phyloP scores from a whole-genome alignment of 2,888 invertebrate species.

The Calameuta filiformis region DNA sequence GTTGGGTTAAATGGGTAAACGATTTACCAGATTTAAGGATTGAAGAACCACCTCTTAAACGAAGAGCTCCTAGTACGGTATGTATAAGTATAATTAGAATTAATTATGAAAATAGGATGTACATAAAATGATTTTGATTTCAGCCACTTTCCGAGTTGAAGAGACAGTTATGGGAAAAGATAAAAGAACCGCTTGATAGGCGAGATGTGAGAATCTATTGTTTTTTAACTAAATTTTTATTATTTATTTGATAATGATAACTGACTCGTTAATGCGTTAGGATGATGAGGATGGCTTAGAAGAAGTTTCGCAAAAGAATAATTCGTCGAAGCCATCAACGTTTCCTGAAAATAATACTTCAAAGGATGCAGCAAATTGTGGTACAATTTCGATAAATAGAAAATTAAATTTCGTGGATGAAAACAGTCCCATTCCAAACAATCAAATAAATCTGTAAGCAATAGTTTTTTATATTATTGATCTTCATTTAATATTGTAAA shows the following conservation, averaged over 20 bases:
- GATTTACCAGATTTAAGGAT: slow-evolving; percentile 64
- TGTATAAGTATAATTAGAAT: slow-evolving; percentile 19
- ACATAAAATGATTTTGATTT: slow-evolving; percentile 22
- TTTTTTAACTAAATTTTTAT: slow-evolving; percentile 2
- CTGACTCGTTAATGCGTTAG: not conserved
- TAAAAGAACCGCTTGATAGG: slow-evolving; percentile 40
- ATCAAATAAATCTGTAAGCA: slow-evolving; percentile 45
- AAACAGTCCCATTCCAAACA: slow-evolving; percentile 37
- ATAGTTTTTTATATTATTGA: not conserved
- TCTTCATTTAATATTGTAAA: not conserved
- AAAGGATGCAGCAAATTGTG: not conserved
- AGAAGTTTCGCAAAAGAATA: not conserved
- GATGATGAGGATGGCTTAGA: slow-evolving; percentile 7
- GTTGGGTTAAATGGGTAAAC: slow-evolving; percentile 67
- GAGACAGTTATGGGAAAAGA: slow-evolving; percentile 60
- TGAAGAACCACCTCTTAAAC: slow-evolving; percentile 55
- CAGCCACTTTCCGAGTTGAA: slow-evolving; percentile 63
- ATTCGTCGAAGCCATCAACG: not conserved
- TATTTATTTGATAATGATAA: not conserved
- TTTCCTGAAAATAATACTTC: not conserved
- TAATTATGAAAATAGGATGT: not conserved
- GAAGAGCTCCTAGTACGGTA: slow-evolving; percentile 63
- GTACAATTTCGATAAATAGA: slow-evolving; percentile 39
- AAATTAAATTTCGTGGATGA: slow-evolving; percentile 49
- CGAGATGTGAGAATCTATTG: slow-evolving; percentile 33